phyloP scores from a whole-genome alignment of 92 coral and sea anemone genomes.

The Heliopora coerulea region DNA sequence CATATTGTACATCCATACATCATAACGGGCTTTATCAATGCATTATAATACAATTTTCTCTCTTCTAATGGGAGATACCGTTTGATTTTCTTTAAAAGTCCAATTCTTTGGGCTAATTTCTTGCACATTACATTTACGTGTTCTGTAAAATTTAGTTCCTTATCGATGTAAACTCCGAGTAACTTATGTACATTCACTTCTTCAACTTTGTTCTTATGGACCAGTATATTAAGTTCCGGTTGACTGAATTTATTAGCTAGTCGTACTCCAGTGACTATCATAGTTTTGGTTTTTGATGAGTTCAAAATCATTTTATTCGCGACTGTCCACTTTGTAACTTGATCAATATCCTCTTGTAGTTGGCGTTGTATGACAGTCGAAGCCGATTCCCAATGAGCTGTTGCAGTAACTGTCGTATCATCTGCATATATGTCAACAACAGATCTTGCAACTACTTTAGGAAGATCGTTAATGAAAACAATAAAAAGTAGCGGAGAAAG shows the following conservation, averaged over 20 bases:
- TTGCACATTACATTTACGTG: slow-evolving; percentile 32
- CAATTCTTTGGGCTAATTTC: slow-evolving; percentile 38
- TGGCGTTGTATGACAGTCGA: slow-evolving; percentile 34
- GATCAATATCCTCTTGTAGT: slow-evolving; percentile 34
- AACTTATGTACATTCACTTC: slow-evolving; percentile 24
- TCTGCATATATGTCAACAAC: slow-evolving; percentile 48
- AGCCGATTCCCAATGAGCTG: slow-evolving; percentile 27
- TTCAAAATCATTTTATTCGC: slow-evolving; percentile 29
- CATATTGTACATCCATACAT: slow-evolving; percentile 11
- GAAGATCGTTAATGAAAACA: slow-evolving; percentile 31
- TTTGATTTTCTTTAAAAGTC: slow-evolving; percentile 25
- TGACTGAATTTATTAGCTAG: slow-evolving; percentile 9
- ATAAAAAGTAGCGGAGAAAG: slow-evolving; percentile 33
- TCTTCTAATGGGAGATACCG: slow-evolving; percentile 25
- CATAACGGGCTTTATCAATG: slow-evolving; percentile 22
- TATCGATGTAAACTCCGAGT: slow-evolving; percentile 33
- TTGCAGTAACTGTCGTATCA: slow-evolving; percentile 46
- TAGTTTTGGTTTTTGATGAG: slow-evolving; percentile 11
- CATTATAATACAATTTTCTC: slow-evolving; percentile 14
- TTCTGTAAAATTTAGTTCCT: background rate
- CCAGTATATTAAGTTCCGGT: slow-evolving; percentile 9
- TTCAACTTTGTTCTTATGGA: slow-evolving; percentile 5
- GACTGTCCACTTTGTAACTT: slow-evolving; percentile 24
- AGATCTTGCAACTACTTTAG: slow-evolving; percentile 2
- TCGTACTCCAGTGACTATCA: slow-evolving; percentile 11